Evolutionary conservation across 1,140 invertebrate genomes (phyloP).

Genomic region (Pomacea maculata): DNA sequence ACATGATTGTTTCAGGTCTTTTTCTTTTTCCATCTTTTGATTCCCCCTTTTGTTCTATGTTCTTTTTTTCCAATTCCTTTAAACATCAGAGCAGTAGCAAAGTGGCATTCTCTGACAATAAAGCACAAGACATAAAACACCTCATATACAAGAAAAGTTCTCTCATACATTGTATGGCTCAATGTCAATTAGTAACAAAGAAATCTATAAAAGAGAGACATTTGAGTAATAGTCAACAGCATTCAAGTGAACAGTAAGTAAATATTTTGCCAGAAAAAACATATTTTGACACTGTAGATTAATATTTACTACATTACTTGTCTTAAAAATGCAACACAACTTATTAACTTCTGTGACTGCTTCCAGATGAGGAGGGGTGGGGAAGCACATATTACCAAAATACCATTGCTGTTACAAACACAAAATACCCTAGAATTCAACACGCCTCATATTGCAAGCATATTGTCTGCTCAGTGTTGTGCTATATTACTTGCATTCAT

Average conservation of each 20-base stretch:
- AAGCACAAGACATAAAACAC: background rate
- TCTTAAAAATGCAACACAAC: background rate
- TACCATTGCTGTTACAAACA: too few species aligned
- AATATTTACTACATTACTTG: too few species aligned
- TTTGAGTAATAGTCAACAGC: background rate
- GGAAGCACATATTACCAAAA: too few species aligned
- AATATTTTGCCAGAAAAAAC: too few species aligned
- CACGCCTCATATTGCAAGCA: too few species aligned
- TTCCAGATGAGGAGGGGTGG: too few species aligned
- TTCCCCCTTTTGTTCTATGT: background rate
- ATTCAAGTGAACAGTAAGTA: background rate
- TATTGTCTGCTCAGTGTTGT: too few species aligned
- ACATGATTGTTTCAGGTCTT: slow-evolving; percentile 4
- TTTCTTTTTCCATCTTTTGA: slow-evolving; percentile 7
- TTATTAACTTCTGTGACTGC: background rate
- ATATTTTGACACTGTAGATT: background rate
- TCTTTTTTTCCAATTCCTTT: slow-evolving; percentile 16
- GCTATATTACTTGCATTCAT: too few species aligned
- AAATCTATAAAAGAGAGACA: background rate
- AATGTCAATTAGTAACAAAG: background rate
- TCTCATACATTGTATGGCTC: background rate
- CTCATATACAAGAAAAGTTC: slow-evolving; percentile 2
- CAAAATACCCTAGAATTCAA: too few species aligned
- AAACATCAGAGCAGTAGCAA: slow-evolving; percentile 18
- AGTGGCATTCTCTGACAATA: background rate